These are phyloP conservation scores for Chitala chitala DNA, from an alignment of 2,113 vertebrate genomes.

Conservation along the genomic window DNA sequence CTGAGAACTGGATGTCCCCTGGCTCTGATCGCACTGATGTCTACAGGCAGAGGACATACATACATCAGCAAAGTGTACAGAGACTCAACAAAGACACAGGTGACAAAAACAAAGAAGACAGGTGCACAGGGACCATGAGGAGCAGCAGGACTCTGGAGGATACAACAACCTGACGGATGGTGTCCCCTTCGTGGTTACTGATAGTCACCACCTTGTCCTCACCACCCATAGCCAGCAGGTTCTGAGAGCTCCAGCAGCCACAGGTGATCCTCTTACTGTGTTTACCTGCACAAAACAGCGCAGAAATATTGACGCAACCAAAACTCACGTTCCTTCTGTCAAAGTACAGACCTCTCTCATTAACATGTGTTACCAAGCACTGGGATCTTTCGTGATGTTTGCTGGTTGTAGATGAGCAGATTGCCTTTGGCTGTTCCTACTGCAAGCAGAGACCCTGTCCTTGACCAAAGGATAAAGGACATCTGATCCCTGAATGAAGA, in stretches of 20 bases:
- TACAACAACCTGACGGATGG: slow-evolving; percentile 80
- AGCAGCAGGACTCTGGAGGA: background rate
- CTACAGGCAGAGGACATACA: slow-evolving; percentile 47
- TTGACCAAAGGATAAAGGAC: slow-evolving; percentile 90
- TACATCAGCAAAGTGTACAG: background rate
- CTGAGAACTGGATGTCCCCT: slow-evolving; percentile 80
- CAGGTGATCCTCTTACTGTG: slow-evolving; percentile 92
- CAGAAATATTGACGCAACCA: too few species aligned
- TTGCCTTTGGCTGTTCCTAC: slow-evolving; percentile 92
- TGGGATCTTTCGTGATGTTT: slow-evolving; percentile 94
- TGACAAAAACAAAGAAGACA: background rate
- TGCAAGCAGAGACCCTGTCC: slow-evolving; percentile 76
- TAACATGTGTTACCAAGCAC: slow-evolving; percentile 72
- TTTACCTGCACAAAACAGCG: slow-evolving; percentile 70
- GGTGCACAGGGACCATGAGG: background rate
- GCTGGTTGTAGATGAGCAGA: slow-evolving; percentile 89
- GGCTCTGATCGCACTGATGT: slow-evolving; percentile 74
- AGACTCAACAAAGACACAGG: background rate
- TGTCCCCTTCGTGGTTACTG: slow-evolving; percentile 94
- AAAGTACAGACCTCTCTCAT: too few species aligned
- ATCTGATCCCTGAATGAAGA: slow-evolving; percentile 74
- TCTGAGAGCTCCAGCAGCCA: slow-evolving; percentile 89
- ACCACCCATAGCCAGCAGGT: slow-evolving; percentile 85
- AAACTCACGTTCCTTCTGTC: too few species aligned
- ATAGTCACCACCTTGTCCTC: slow-evolving; percentile 88